Evolutionary conservation across 2,888 invertebrate species (phyloP).

Genomic region (Marronus borbonicus): DNA sequence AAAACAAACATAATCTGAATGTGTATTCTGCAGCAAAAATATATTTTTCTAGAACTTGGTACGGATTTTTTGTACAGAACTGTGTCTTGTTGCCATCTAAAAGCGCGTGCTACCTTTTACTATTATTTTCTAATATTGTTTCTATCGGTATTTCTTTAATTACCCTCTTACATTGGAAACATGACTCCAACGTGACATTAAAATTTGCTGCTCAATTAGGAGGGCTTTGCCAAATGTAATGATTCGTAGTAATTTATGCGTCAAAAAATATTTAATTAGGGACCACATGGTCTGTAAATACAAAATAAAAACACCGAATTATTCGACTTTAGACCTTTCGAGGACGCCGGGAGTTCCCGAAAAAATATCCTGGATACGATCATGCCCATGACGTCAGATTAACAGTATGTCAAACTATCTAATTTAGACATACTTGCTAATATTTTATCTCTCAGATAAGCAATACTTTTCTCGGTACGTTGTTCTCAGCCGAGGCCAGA

Average conservation of each 20-base stretch:
- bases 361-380: slow-evolving; percentile 12
- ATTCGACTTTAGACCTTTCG: background rate
- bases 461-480: background rate
- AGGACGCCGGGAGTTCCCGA: background rate
- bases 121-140: too few relatives aligned
- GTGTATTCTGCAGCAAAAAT: background rate
- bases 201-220: background rate
- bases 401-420: background rate
- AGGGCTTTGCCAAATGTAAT: background rate
- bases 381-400: slow-evolving; percentile 16
- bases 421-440: background rate
- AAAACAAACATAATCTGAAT: too few relatives aligned
- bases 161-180: background rate
- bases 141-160: too few relatives aligned
- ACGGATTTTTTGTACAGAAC: background rate
- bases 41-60: slow-evolving; percentile 16
- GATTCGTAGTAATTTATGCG: background rate
- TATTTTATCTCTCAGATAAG: background rate
- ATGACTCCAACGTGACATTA: background rate
- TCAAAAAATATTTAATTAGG: background rate
- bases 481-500: slow-evolving; percentile 10
- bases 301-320: background rate
- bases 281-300: too few relatives aligned
- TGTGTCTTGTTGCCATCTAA: background rate
- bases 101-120: background rate